Percentiles rank a stretch among this genome's conserved stretches.
phyloP scores from a whole-genome alignment of 37 sponge, comb jelly and placozoan genomes.

The Crambe crambe region DNA sequence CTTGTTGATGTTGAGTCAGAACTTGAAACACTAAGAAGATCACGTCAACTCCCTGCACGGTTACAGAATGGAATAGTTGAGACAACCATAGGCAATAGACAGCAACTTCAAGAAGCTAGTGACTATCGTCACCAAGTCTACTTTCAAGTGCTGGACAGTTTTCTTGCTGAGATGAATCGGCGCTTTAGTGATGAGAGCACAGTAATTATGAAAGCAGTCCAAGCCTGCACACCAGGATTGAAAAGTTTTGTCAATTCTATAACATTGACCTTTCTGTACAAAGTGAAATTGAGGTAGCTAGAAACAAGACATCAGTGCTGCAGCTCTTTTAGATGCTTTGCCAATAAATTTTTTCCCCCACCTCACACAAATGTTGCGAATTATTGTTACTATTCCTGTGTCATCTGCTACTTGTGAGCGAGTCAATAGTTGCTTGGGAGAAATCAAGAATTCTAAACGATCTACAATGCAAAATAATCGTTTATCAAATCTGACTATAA shows the following conservation, averaged over 20 bases:
- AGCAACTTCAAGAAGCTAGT: background rate
- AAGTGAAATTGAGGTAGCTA: conserved; percentile 19
- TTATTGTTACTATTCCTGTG: conserved; percentile 20
- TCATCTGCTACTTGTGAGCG: conserved; percentile 46
- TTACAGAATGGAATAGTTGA: conserved; percentile 22
- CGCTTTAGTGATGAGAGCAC: conserved; percentile 10
- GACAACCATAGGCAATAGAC: conserved; percentile 29
- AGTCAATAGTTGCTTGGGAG: conserved; percentile 25
- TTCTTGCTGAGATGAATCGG: conserved; percentile 8
- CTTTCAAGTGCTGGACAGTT: conserved; percentile 13
- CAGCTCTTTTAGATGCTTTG: conserved; percentile 17
- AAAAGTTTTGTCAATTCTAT: conserved; percentile 6
- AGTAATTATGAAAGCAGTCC: conserved; percentile 15
- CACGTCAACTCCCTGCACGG: conserved; percentile 10
- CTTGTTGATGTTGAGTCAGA: conserved; percentile 5
- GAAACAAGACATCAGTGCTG: conserved; percentile 10
- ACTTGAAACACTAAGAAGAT: conserved; percentile 18
- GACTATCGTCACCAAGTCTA: conserved; percentile 4
- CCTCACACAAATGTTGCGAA: conserved; percentile 13
- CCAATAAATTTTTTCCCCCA: conserved; percentile 10
- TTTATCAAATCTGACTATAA: conserved; percentile 11
- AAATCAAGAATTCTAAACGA: conserved; percentile 14
- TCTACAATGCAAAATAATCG: conserved; percentile 20
- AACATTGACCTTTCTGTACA: conserved; percentile 1
- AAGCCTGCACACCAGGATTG: conserved; percentile 10